These are phyloP conservation scores for Drosophila sproati DNA, from an alignment of 1,140 invertebrate genomes.

Conservation along the genomic window DNA sequence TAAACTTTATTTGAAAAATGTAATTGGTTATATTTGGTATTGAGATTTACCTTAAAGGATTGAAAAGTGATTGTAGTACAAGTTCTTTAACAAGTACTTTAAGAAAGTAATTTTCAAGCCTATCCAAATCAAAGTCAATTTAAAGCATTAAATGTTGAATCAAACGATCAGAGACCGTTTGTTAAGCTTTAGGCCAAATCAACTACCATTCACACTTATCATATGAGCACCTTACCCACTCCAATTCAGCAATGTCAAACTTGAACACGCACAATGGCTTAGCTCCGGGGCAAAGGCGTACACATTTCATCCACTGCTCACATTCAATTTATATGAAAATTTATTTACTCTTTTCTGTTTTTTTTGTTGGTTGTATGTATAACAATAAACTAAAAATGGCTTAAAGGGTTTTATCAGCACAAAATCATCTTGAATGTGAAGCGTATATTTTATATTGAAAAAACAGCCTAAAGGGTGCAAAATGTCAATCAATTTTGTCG, in stretches of 20 bases:
- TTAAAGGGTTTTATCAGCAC: slow-evolving; percentile 67
- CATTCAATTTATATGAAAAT: slow-evolving; percentile 59
- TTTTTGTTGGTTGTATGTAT: slow-evolving; percentile 22
- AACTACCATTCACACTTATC: slow-evolving; percentile 4
- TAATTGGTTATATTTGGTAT: too few species aligned
- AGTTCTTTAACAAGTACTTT: too few species aligned
- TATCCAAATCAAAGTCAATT: not conserved
- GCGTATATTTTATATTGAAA: slow-evolving; percentile 62
- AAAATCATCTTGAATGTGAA: slow-evolving; percentile 58
- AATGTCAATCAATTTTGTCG: slow-evolving; percentile 81
- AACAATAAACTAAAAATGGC: slow-evolving; percentile 75
- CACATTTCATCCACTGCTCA: slow-evolving; percentile 42
- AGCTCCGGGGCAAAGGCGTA: slow-evolving; percentile 24
- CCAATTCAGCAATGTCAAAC: slow-evolving; percentile 2
- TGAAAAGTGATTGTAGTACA: too few species aligned
- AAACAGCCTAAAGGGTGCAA: slow-evolving; percentile 73
- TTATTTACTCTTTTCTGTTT: slow-evolving; percentile 35
- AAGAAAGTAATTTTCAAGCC: too few species aligned
- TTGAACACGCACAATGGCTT: slow-evolving; percentile 26
- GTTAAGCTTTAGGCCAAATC: slow-evolving; percentile 18
- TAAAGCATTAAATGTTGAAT: slow-evolving; percentile 5
- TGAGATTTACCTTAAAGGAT: too few species aligned
- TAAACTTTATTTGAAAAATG: too few species aligned
- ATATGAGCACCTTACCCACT: not conserved
- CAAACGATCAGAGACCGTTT: not conserved